A percentile compares a stretch with the other conserved stretches of the same genome.
phyloP scores from a whole-genome alignment of 2,113 vertebrate species.

The Poecile atricapillus region DNA sequence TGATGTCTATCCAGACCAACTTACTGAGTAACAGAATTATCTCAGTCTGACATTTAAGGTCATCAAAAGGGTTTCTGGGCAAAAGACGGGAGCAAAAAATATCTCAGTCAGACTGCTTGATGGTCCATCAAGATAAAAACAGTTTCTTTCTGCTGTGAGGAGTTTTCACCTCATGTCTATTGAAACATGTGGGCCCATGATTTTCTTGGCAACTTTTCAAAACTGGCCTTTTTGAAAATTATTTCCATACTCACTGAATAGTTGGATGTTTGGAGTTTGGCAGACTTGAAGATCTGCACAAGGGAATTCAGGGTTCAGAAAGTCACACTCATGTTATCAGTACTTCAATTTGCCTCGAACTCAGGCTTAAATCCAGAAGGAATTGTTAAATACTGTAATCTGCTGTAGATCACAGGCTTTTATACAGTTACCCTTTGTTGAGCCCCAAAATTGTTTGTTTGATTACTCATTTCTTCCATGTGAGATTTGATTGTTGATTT shows the following conservation, averaged over 20 bases:
- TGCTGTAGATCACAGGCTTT: background rate
- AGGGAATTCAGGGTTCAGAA: background rate
- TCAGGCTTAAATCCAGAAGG: background rate
- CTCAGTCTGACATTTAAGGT: background rate
- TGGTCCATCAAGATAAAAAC: background rate
- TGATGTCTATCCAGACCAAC: background rate
- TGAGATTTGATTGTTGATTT: conserved; percentile 28
- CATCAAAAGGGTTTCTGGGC: background rate
- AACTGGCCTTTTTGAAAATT: background rate
- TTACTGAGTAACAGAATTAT: background rate
- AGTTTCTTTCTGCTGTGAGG: background rate
- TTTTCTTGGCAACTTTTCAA: background rate
- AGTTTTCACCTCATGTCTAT: background rate
- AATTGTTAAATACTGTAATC: background rate
- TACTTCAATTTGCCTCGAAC: background rate
- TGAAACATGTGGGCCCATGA: background rate
- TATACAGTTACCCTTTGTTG: background rate
- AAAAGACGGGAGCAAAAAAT: rapidly evolving
- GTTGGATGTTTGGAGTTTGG: rapidly evolving
- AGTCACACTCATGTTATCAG: background rate
- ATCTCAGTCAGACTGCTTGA: rapidly evolving
- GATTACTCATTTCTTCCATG: conserved; percentile 21
- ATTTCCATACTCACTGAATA: background rate
- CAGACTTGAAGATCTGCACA: background rate
- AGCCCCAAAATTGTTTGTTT: background rate